Evolutionary conservation across 2,113 vertebrate species (phyloP).

Genomic region (Oxyura jamaicensis): DNA sequence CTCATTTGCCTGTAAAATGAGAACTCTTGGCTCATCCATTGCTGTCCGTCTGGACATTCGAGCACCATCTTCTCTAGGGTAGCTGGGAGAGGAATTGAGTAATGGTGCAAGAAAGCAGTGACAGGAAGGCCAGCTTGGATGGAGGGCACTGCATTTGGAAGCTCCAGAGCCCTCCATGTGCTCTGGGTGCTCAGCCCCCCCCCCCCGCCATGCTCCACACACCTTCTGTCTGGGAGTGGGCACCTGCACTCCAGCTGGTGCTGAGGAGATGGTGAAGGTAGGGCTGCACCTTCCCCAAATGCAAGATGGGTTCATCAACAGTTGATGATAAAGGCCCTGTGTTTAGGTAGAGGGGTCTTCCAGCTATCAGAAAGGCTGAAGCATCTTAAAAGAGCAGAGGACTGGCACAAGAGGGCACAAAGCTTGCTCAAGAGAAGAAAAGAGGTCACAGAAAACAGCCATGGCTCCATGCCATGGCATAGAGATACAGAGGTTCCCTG

Average conservation of each 20-base stretch:
- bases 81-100: neutral
- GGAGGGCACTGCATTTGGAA: neutral
- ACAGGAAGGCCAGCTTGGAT: neutral
- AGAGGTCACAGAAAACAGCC: fast-evolving
- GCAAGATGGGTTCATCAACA: neutral
- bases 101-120: neutral
- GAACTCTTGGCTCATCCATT: neutral
- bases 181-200: neutral
- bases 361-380: neutral
- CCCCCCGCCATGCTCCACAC: fast-evolving
- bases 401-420: neutral
- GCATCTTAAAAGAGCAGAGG: neutral
- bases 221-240: neutral
- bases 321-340: neutral
- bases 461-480: neutral
- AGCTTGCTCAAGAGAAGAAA: neutral
- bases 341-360: neutral
- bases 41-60: neutral
- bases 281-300: neutral
- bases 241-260: neutral
- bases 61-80: neutral
- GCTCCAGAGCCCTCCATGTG: neutral
- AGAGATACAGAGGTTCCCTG: neutral
- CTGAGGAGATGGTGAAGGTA: neutral
- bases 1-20: neutral